Evolutionary conservation across 2,113 vertebrate species (phyloP).

Genomic region (Hemichromis elongatus): DNA sequence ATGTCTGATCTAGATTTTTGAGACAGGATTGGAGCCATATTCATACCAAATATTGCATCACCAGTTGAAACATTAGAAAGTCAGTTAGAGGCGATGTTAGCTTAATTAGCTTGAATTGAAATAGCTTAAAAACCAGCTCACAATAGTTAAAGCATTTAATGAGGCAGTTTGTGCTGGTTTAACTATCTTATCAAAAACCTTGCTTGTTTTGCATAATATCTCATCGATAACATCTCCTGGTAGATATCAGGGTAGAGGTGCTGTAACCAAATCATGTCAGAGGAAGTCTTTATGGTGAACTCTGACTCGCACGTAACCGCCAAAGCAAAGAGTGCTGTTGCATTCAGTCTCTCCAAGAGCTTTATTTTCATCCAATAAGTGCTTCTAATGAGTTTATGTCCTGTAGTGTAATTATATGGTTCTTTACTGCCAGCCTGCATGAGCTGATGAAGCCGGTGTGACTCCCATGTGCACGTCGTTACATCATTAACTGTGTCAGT

Average conservation of each 20-base stretch:
- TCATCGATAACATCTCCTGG: neutral
- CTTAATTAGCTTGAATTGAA: neutral
- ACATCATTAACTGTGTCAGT: conserved; percentile 27
- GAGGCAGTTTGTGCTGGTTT: neutral
- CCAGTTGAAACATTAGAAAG: neutral
- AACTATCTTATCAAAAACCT: neutral
- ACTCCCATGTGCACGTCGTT: neutral
- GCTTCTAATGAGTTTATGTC: neutral
- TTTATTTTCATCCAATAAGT: neutral
- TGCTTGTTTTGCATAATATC: neutral
- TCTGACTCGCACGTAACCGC: neutral
- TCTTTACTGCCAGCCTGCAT: neutral
- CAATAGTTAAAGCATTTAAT: neutral
- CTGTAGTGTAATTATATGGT: neutral
- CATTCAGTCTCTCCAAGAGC: neutral
- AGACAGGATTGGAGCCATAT: neutral
- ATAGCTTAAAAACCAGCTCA: neutral
- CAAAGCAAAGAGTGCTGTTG: neutral
- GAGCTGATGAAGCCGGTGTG: neutral
- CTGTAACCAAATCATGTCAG: conserved; percentile 20
- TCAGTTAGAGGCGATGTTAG: neutral
- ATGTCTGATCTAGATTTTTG: neutral
- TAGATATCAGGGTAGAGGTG: neutral
- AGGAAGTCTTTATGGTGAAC: neutral
- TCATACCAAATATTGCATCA: neutral